Evolutionary conservation across 2,113 vertebrate genomes (phyloP), one percentile per base, ranked within the genome.

Genomic region (Pelmatolapia mariae): DNA sequence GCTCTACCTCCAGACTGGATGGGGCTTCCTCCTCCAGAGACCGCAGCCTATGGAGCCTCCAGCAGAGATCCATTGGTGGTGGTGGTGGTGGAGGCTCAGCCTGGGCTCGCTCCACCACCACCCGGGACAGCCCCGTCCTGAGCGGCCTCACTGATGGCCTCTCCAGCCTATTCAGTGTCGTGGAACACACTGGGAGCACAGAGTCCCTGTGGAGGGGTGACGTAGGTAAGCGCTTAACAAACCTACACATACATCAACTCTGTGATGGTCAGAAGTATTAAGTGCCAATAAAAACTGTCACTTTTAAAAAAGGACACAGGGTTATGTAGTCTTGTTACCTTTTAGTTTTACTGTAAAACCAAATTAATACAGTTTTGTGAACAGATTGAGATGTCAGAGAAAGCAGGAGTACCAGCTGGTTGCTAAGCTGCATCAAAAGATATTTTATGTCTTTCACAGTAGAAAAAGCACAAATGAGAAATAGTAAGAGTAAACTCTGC

Each of bases 51-150:
- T 99, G 99, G 99, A 99, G 97, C 94, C 96, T 99, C 73, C 97
- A 98, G 87, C 98, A 98, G 92, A 96, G 97, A 43, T 68, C 91
- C 89, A 96, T 98, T 66, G 95, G 97, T 0, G 98, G 98, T 0
- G 98, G 98, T 0, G 98, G 98, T 85, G 97, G 98, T 80, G 98
- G 97, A 0, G 98, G 98, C 82, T 99, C 98, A 0, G 99, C 99
- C 33, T 99, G 99, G 99, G 99, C 98, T 4, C 98, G 99, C 36
- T 99, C 99, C 89, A 99, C 99, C 91, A 99, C 99, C 43, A 99
- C 99, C 2, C 96, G 99, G 0, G 99, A 99, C 95, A 99, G 98
- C 95, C 99, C 99, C 0, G 99, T 99, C 76, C 96, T 99, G 83
- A 98, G 96, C 73, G 98, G 98, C 84, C 97, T 99, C 94, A 99